Base-by-base conservation (phyloP, 2,888 invertebrate genomes). In the Oscheius sp. region DNA sequence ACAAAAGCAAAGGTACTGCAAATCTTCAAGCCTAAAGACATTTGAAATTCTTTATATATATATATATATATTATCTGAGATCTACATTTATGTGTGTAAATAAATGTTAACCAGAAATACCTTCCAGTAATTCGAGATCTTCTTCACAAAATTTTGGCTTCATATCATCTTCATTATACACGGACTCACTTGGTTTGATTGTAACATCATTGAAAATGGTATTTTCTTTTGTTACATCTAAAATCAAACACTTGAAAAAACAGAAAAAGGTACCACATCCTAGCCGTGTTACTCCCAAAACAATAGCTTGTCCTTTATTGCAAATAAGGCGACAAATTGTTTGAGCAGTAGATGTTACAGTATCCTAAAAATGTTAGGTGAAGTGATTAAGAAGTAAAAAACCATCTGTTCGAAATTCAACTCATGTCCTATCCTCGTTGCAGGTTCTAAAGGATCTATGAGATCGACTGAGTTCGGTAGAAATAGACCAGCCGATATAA, bases 331-430 rank as follows among this genome's bases (percentile, higher is more conserved):
- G 90, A 0, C 96, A 89, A 2, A 97, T 87, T 0, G 93, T 94
- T 88, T 97, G 96, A 0, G 95, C 94, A 3, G 95, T 94, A 82
- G 93, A 91, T 80, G 95, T 95, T 74, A 95, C 93, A 70, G 91
- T 89, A 88, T 97, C 97, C 89, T 94, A 92, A 26, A 82, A 68
- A 30, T 12, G 61, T 2, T 61, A 12, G 12, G 12, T 14, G 20
- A 41, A 49, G 12, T 17, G 14, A 28, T 51, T 51, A n/a, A 30
- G 9, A 28, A 51, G n/a, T 51, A 12, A 4, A 47, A 9, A 64
- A 87, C 88, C 86, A 88, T 88, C 85, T 95, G 93, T 85, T 94
- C 93, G 63, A 94, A 89, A 2, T 93, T 95, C 95, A 1, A 94
- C 93, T 4, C 95, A 90, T 71, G 71, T 68, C 24, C 67, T 50